A percentile compares a stretch with the other conserved stretches of the same genome.
phyloP scores from a whole-genome alignment of 1,140 invertebrate genomes.

The Magallana gigas region DNA sequence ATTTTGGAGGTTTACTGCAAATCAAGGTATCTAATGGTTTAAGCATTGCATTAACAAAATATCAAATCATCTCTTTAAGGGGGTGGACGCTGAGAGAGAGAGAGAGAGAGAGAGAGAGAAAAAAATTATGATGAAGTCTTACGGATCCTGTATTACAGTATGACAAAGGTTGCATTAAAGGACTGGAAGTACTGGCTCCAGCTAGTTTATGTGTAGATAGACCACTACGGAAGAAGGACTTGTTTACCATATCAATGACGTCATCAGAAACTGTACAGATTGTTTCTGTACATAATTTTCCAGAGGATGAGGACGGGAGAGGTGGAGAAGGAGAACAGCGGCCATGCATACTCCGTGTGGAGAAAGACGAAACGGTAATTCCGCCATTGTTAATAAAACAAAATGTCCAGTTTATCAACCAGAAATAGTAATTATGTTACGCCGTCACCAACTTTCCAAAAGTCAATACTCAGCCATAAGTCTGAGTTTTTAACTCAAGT shows the following conservation, averaged over 20 bases:
- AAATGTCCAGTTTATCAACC: not conserved
- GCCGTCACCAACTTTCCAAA: too few relatives aligned
- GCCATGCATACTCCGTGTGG: not conserved
- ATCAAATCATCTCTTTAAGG: too few relatives aligned
- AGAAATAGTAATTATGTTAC: not conserved
- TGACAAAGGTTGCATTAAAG: conserved; percentile 22
- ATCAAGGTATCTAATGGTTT: not conserved
- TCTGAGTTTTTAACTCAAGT: too few relatives aligned
- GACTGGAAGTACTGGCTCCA: conserved; percentile 11
- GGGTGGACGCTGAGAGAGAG: too few relatives aligned
- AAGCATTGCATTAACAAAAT: not conserved
- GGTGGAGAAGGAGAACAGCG: not conserved
- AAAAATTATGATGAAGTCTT: too few relatives aligned
- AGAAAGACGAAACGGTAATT: not conserved
- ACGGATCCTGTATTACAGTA: not conserved
- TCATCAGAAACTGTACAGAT: not conserved
- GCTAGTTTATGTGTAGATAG: not conserved
- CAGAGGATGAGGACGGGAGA: too few relatives aligned
- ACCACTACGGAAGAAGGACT: not conserved
- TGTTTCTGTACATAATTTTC: not conserved
- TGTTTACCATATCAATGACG: conserved; percentile 30
- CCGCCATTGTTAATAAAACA: not conserved
- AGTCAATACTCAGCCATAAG: too few relatives aligned
- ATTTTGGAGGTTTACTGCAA: not conserved
- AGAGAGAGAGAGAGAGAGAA: too few relatives aligned